These are phyloP conservation scores for Condylura cristata DNA, from an alignment of 2,113 vertebrate species.

Conservation along the genomic window DNA sequence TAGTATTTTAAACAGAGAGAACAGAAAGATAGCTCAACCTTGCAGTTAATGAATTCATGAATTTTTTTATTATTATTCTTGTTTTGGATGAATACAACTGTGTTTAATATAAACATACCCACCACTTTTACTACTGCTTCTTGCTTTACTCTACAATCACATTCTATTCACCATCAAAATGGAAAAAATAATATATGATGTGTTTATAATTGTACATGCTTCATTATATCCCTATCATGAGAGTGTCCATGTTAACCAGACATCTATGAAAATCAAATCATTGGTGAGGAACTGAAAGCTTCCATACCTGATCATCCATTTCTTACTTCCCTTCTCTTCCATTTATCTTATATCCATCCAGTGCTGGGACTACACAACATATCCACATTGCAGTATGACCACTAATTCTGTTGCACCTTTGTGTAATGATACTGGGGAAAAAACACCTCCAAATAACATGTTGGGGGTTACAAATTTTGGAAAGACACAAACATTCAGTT, in stretches of 20 bases:
- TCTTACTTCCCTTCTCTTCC: neutral
- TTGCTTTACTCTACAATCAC: neutral
- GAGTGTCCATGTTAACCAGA: neutral
- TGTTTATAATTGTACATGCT: neutral
- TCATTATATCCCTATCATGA: neutral
- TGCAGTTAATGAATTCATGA: neutral
- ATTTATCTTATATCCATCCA: accelerated
- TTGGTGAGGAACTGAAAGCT: neutral
- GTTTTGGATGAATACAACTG: neutral
- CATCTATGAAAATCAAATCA: neutral
- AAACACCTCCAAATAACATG: neutral
- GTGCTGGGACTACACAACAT: neutral
- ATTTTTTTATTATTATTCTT: neutral
- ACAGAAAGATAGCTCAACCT: neutral
- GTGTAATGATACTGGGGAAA: neutral
- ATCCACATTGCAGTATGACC: neutral
- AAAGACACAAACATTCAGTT: neutral
- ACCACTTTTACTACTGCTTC: neutral
- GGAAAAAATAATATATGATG: neutral
- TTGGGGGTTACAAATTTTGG: neutral
- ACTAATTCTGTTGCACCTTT: neutral
- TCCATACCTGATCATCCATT: no score
- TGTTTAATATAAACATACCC: neutral
- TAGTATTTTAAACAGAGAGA: neutral
- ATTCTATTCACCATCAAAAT: neutral